Percentiles rank a stretch among this genome's conserved stretches.
phyloP scores from a whole-genome alignment of 23 tunicate species.

The Trididemnum miniatum region DNA sequence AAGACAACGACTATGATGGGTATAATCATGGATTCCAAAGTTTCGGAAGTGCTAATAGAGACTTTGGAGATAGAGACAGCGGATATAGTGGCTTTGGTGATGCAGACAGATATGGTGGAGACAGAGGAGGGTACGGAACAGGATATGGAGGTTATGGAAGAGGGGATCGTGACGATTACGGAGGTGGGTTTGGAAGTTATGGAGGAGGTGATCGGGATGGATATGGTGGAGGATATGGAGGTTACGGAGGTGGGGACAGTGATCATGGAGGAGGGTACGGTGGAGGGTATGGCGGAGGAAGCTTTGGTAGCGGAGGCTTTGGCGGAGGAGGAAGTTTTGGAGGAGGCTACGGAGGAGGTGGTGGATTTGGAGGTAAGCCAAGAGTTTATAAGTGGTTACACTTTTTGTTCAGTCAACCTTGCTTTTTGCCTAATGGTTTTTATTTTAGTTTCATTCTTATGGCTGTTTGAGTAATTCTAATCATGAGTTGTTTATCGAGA shows the following conservation, averaged over 20 bases:
- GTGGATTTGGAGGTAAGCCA: too few relatives aligned
- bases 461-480: too few relatives aligned
- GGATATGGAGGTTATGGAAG: not conserved
- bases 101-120: not conserved
- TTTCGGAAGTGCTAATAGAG: not conserved
- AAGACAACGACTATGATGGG: too few relatives aligned
- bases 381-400: too few relatives aligned
- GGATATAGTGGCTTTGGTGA: not conserved
- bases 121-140: not conserved
- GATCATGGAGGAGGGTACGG: not conserved
- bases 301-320: not conserved
- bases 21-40: not conserved
- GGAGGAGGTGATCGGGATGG: not conserved
- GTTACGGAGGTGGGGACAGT: not conserved
- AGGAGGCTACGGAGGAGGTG: not conserved
- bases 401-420: too few relatives aligned
- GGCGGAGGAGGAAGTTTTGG: not conserved
- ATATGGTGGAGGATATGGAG: not conserved
- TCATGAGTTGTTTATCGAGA: too few relatives aligned
- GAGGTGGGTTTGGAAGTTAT: not conserved
- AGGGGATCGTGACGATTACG: not conserved
- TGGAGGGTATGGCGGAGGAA: not conserved
- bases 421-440: too few relatives aligned
- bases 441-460: too few relatives aligned
- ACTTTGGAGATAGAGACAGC: not conserved